Base-by-base conservation (phyloP, 2,797 vertebrate genomes). In the Malurus splendens region DNA sequence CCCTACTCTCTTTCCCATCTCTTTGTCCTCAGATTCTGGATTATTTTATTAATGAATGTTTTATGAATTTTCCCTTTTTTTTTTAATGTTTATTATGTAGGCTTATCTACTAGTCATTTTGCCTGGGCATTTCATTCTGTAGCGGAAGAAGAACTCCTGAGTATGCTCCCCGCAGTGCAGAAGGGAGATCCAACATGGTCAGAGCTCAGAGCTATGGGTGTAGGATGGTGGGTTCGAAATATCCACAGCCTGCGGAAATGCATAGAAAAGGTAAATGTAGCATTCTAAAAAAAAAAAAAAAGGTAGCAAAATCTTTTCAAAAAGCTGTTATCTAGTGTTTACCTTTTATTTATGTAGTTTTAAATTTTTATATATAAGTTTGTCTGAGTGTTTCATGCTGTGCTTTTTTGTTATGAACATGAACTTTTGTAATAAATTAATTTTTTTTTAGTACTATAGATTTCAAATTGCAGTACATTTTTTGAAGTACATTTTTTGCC, bases 81-180 rank as follows among this genome's bases (percentile, higher is more conserved):
- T 9, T 54, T 61, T 0, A 9, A 52, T 59, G 8, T 12, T 47
- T 64, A 60, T 90, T 84, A 27, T 66, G 11, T 89, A 99, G 99
- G 99, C 30, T 94, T 99, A 78, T 99, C 99, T 65, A 99, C 98
- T 11, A 98, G 99, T 95, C 98, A 99, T 88, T 99, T 98, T 94
- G 98, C 98, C 72, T 99, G 99, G 99, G 99, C 99, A 2, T 99
- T 99, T 96, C 99, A 99, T 96, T 99, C 99, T 3, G 99, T 99
- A 91, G 98, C 98, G 1, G 99, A 99, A 96, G 98, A 99, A 95
- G 99, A 99, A 87, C 97, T 99, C 50, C 95, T 99, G 55, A 98
- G 97, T 94, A 98, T 98, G 98, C 96, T 99, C 11, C 99, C 99
- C 50, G 97, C 98, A 61, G 95, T 99, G 82, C 99, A 99, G 94